Conservation (phyloP, 2,113 vertebrate species). For the Trichechus manatus region DNA sequence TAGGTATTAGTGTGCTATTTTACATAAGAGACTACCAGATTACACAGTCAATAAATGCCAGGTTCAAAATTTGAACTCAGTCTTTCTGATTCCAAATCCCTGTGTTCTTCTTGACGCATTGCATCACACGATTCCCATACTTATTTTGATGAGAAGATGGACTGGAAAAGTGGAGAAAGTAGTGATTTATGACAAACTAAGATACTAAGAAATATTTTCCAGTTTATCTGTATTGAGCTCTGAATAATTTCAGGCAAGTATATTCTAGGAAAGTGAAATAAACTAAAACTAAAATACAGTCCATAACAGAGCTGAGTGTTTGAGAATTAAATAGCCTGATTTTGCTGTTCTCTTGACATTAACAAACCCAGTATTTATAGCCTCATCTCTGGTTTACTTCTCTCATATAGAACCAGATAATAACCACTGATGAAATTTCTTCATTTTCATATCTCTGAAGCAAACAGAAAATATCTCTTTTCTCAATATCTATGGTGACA, state of each 20-base stretch:
- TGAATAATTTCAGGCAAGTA: constrained; percentile 32
- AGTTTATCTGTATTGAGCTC: neutral
- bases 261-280: neutral
- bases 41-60: neutral
- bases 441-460: constrained; percentile 43
- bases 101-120: neutral
- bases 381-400: constrained; percentile 16
- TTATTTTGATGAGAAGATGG: constrained; percentile 36
- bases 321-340: constrained; percentile 38
- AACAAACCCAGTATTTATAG: constrained; percentile 33
- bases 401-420: constrained; percentile 21
- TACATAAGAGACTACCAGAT: neutral
- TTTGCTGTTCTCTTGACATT: constrained; percentile 32
- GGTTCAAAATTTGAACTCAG: neutral
- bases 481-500: neutral
- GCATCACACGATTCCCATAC: neutral
- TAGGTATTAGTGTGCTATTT: neutral
- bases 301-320: neutral
- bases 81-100: neutral
- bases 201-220: neutral
- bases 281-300: constrained; percentile 16
- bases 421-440: constrained; percentile 21
- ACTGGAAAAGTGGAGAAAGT: neutral
- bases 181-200: neutral
- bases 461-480: neutral